Base-by-base conservation (phyloP, 1,140 invertebrate species). In the Macrobrachium nipponense region DNA sequence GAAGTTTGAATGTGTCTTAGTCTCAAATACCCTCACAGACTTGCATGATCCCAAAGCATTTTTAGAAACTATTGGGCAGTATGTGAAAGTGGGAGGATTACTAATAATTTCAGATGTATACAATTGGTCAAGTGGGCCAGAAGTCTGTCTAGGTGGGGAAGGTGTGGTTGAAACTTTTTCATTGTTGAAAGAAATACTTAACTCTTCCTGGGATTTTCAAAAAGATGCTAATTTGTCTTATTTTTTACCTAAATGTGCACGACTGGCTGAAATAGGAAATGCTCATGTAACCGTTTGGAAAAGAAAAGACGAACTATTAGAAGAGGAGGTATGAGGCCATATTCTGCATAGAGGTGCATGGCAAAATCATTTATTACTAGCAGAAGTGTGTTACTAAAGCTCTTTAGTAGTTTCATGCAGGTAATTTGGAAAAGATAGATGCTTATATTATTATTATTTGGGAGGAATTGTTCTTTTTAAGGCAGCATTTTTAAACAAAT, bases 211-310 rank as follows among this genome's bases (percentile, higher is more conserved):
- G 87, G 75, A 73, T 58, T 62, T 68, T 60, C 70, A 79, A 66
- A 66, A 87, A 36, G 78, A 82, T 12, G 78, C 23, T 10, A 80
- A 79, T 14, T 72, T 87, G 75, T n/a, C 81, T 12, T 80, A 68
- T 73, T 87, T 70, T 77, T 20, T 87, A 8, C 81, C 87, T 61
- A 62, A 64, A n/a, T 87, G 76, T 59, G 60, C 27, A 8, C 81
- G 87, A 0, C 66, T 87, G 27, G 87, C 87, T 70, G 27, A 62
- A 73, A 23, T 87, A 23, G 87, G 81, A 18, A 83, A 82, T 72
- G 81, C 87, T 68, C 81, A 87, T 59, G 81, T 87, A 7, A 83
- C 81, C 51, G 81, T 87, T 15, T 87, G 87, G 87, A 82, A 87
- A 70, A 87, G 76, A 51, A 77, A 23, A 77, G 43, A 77, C 0